These are phyloP conservation scores for Rhea pennata DNA, from an alignment of 2,113 vertebrate species.

Conservation along the genomic window DNA sequence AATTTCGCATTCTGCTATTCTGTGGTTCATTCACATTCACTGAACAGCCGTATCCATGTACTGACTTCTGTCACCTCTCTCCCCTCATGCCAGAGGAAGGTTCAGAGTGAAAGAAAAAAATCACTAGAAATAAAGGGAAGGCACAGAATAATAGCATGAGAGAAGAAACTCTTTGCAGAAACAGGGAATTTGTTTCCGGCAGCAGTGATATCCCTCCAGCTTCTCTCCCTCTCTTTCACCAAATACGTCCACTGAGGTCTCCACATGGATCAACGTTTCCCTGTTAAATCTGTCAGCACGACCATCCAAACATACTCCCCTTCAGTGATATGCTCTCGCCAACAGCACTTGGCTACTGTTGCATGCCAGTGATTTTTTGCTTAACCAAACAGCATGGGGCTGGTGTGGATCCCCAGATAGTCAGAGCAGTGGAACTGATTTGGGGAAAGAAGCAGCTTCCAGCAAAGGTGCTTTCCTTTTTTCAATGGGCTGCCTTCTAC, in stretches of 20 bases:
- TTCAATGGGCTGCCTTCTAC: not conserved
- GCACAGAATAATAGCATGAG: not conserved
- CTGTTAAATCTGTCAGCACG: not conserved
- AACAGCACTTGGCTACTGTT: not conserved
- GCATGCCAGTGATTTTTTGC: not conserved
- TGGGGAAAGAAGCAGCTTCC: not conserved
- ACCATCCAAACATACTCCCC: not conserved
- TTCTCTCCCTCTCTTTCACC: not conserved
- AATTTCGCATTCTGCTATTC: not conserved
- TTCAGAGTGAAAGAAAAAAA: not conserved
- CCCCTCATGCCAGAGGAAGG: not conserved
- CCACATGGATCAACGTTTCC: not conserved
- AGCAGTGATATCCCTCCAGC: not conserved
- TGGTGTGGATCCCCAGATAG: not conserved
- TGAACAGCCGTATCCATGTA: not conserved
- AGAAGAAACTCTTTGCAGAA: not conserved
- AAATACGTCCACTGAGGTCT: not conserved
- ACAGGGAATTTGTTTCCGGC: not conserved
- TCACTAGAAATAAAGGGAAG: not conserved
- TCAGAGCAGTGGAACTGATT: not conserved
- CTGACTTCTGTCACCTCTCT: not conserved
- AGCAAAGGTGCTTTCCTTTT: not conserved
- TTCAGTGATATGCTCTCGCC: not conserved
- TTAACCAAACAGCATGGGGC: not conserved
- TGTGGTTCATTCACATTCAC: not conserved